Conservation (phyloP, 2,113 vertebrate genomes). For the Archilochus colubris region DNA sequence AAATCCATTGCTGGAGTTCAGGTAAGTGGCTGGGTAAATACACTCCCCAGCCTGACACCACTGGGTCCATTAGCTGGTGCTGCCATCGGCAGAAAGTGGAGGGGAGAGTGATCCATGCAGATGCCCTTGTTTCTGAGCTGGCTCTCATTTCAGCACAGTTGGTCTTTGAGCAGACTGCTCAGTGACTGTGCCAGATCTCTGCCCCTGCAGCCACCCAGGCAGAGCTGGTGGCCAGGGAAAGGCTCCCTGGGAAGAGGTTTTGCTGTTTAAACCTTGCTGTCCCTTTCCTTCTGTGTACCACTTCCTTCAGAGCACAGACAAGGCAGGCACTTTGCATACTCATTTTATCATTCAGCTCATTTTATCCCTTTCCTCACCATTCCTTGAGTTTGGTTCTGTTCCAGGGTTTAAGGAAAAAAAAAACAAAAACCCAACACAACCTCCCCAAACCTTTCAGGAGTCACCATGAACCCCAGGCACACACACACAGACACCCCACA, state of each 20-base stretch:
- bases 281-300: background rate
- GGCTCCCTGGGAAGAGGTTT: background rate
- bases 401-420: background rate
- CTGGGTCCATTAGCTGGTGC: background rate
- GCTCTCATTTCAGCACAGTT: background rate
- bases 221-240: background rate
- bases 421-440: background rate
- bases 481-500: background rate
- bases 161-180: background rate
- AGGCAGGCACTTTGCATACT: background rate
- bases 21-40: background rate
- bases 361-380: background rate
- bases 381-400: background rate
- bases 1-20: background rate
- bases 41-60: background rate
- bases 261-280: background rate
- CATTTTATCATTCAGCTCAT: background rate
- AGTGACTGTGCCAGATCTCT: background rate
- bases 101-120: accelerated
- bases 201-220: background rate
- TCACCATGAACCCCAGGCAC: accelerated
- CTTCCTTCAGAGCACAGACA: background rate
- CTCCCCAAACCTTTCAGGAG: background rate
- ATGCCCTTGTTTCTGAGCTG: background rate
- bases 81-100: accelerated